Evolutionary conservation across 2,113 vertebrate species (phyloP), one percentile per base, ranked within the genome.

Genomic region (Thinocorus orbignyianus): DNA sequence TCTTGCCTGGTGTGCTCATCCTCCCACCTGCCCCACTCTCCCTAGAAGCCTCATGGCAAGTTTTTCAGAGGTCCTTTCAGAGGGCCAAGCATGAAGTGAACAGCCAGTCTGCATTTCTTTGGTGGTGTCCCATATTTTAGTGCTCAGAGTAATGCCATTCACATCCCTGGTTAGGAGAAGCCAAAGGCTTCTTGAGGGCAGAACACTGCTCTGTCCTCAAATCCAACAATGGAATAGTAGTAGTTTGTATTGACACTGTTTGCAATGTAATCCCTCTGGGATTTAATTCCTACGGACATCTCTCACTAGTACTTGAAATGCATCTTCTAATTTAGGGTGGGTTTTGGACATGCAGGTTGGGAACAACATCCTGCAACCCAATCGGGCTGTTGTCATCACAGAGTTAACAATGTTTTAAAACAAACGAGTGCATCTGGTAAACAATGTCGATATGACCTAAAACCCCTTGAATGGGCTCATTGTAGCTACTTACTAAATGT

Each of bases 361-460:
- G 39, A 39, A 74, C 2, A 5, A 41, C 28, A 58, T 24, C 81
- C 68, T 11, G 42, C 37, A 72, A 70, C 18, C 18, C 1, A 83
- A 78, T 0, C 1, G 8, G 33, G 35, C 68, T 88, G 68, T 52
- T 71, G 90, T n/a, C 90, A 95, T 33, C 65, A 83, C n/a, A 78
- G 79, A 79, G 95, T 95, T 95, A 96, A 95, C 19, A 44, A 20
- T 72, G 92, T 90, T 95, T 87, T 89, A 95, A 91, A 94, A 95
- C 90, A 95, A 96, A 95, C 0, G 6, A 83, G 65, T 86, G 64
- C 90, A 94, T 96, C 91, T 97, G 93, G 77, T 83, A 96, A 91
- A 89, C 86, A 93, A 88, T 93, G 92, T 94, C 90, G 95, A 42
- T 92, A 90, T 94, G 95, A 96, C 95, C 92, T 81, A 93, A 94